Evolutionary conservation across 2,797 vertebrate species (phyloP).

Genomic region (Euthynnus affinis): DNA sequence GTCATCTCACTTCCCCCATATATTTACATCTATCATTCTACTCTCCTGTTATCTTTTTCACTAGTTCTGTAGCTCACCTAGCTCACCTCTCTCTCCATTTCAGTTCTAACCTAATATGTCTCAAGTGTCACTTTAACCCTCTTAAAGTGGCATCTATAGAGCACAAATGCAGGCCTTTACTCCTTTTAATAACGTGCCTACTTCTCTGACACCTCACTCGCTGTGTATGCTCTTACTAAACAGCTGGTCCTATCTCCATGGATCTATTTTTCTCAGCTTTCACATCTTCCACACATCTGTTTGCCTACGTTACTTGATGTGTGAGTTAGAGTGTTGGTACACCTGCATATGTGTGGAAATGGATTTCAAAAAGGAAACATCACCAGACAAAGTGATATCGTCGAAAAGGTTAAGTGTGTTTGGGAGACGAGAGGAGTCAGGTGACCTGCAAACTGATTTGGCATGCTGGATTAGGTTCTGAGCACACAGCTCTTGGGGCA

Average conservation of each 20-base stretch:
- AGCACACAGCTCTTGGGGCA: conserved; percentile 55
- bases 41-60: conserved; percentile 32
- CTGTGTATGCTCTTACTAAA: conserved; percentile 50
- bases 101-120: conserved; percentile 19
- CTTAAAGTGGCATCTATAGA: conserved; percentile 1
- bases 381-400: conserved; percentile 63
- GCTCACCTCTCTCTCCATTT: conserved; percentile 30
- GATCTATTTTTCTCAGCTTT: conserved; percentile 60
- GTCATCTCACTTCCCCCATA: conserved; percentile 22
- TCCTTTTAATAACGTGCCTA: conserved; percentile 42
- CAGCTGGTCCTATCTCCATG: conserved; percentile 65
- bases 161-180: conserved; percentile 11
- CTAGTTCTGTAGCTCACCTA: conserved; percentile 26
- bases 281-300: conserved; percentile 74
- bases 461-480: conserved; percentile 68
- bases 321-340: conserved; percentile 54
- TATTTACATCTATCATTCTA: conserved; percentile 50
- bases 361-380: conserved; percentile 62
- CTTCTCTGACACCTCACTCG: conserved; percentile 44
- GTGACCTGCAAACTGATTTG: conserved; percentile 66
- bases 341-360: conserved; percentile 66
- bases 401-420: conserved; percentile 72
- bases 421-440: conserved; percentile 54
- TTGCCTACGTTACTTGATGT: conserved; percentile 57
- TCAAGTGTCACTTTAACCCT: conserved; percentile 13